Conservation (phyloP, 2,113 vertebrate species). For the Monopterus albus region DNA sequence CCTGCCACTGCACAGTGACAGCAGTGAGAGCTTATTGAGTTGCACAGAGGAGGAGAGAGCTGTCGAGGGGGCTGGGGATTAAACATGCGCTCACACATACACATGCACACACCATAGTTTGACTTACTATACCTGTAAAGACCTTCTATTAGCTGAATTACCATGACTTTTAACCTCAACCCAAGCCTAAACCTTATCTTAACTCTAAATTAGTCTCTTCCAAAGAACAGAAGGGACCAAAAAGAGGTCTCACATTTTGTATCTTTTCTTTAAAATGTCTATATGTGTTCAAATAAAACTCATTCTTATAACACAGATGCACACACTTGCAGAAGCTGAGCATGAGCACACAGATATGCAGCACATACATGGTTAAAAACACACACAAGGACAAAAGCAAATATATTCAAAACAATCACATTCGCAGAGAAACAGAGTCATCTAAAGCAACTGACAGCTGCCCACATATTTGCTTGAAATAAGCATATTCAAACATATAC, state of each 20-base stretch:
- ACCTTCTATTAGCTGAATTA: slow-evolving; percentile 16
- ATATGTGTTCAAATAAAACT: too few species aligned
- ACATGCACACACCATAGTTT: slow-evolving; percentile 13
- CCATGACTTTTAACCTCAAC: background rate
- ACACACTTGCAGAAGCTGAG: too few species aligned
- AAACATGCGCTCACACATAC: slow-evolving; percentile 15
- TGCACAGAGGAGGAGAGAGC: slow-evolving; percentile 74
- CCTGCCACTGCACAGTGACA: slow-evolving; percentile 81
- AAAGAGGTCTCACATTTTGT: too few species aligned
- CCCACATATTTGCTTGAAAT: slow-evolving; percentile 64
- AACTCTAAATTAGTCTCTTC: background rate
- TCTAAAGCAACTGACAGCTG: slow-evolving; percentile 61
- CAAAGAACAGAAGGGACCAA: too few species aligned
- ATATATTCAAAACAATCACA: slow-evolving; percentile 39
- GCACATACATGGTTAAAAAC: slow-evolving; percentile 7
- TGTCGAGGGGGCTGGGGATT: slow-evolving; percentile 71
- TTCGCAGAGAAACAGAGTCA: slow-evolving; percentile 26
- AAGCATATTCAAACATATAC: slow-evolving; percentile 57
- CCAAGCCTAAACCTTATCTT: background rate
- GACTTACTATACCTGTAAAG: slow-evolving; percentile 23
- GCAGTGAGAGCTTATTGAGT: slow-evolving; percentile 82
- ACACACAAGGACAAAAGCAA: slow-evolving; percentile 32
- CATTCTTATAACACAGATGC: too few species aligned
- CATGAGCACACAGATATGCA: slow-evolving; percentile 4
- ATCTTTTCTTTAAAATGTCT: too few species aligned